phyloP scores from a whole-genome alignment of 1,140 invertebrate species.

The Oreohelix idahoensis region DNA sequence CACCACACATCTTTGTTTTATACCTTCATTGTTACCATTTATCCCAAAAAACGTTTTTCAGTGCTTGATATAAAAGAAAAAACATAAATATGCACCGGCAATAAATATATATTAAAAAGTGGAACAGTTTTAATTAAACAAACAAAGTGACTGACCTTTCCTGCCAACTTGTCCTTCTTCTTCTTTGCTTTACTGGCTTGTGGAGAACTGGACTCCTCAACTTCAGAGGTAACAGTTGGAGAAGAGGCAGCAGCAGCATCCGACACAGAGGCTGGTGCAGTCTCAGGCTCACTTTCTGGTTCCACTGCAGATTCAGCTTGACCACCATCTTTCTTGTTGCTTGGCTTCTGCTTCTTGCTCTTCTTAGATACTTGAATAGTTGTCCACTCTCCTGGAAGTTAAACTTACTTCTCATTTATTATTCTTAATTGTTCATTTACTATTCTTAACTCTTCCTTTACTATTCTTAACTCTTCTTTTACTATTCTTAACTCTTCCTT shows the following conservation, averaged over 20 bases:
- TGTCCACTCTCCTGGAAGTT: conserved; percentile 6
- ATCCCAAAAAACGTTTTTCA: no score
- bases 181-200: not conserved
- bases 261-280: not conserved
- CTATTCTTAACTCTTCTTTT: no score
- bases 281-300: not conserved
- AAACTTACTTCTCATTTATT: not conserved
- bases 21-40: no score
- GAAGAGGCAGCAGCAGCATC: not conserved
- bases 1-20: no score
- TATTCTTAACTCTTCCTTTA: no score
- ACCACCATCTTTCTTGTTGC: not conserved
- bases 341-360: conserved; percentile 22
- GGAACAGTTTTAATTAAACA: not conserved
- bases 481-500: no score
- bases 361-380: conserved; percentile 26
- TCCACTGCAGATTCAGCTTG: not conserved
- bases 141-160: not conserved
- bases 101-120: no score
- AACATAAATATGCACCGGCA: no score
- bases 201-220: not conserved
- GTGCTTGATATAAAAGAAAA: no score
- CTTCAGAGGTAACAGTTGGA: not conserved
- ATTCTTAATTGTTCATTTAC: no score
- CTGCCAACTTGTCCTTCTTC: conserved; percentile 2